These are phyloP conservation scores for Clinocottus analis DNA, from an alignment of 2,113 vertebrate species.

Conservation along the genomic window DNA sequence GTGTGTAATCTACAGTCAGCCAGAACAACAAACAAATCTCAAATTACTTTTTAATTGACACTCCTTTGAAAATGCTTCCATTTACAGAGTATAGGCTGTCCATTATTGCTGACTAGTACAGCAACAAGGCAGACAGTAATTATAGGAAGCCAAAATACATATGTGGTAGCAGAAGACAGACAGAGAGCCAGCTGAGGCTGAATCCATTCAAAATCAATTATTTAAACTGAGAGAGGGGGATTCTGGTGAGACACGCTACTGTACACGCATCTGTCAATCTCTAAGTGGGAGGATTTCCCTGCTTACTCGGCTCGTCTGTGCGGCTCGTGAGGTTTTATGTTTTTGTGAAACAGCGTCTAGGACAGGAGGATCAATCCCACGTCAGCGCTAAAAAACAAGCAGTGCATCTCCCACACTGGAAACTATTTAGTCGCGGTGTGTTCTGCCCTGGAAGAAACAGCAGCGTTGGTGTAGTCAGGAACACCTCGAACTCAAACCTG, in stretches of 20 bases:
- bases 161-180: conserved; percentile 1
- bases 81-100: conserved; percentile 32
- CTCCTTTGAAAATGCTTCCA: conserved; percentile 34
- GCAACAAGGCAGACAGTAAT: conserved; percentile 48
- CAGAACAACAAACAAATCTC: conserved; percentile 36
- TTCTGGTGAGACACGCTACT: conserved; percentile 33
- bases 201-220: conserved; percentile 71
- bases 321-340: conserved; percentile 35
- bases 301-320: conserved; percentile 23
- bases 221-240: conserved; percentile 42
- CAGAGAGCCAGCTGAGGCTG: conserved; percentile 44
- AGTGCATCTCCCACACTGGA: conserved; percentile 45
- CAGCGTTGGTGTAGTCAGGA: neutral
- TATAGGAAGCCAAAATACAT: conserved; percentile 67
- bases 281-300: conserved; percentile 53
- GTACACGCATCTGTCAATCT: conserved; percentile 47
- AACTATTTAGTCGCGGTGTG: conserved; percentile 51
- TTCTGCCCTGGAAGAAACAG: conserved; percentile 14
- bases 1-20: conserved; percentile 31
- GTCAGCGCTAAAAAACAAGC: conserved; percentile 6
- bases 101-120: conserved; percentile 45
- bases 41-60: conserved; percentile 59
- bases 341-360: conserved; percentile 51
- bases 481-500: neutral
- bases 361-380: conserved; percentile 37